Conservation (phyloP, 2,113 vertebrate genomes). For the Petromus typicus region DNA sequence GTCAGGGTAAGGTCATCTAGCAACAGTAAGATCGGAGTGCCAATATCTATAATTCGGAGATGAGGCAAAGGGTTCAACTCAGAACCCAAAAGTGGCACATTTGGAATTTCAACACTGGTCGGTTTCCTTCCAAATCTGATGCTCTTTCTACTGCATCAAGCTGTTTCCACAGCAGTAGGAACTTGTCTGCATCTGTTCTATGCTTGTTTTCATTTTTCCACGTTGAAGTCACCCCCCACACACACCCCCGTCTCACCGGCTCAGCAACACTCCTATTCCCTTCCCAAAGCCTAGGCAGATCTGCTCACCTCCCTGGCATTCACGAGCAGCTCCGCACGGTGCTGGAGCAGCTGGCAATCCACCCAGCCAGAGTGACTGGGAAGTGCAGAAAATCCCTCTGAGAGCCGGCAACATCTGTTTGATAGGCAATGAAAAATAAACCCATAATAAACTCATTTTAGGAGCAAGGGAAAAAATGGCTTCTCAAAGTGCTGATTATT, state of each 20-base stretch:
- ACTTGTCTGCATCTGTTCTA: conserved; percentile 70
- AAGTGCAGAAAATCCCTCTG: conserved; percentile 81
- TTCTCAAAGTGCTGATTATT: conserved; percentile 84
- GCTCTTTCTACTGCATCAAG: conserved; percentile 61
- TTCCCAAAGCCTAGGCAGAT: conserved; percentile 54
- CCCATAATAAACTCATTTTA: conserved; percentile 86
- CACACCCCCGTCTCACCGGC: not conserved
- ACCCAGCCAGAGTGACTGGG: conserved; percentile 81
- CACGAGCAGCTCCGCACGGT: conserved; percentile 66
- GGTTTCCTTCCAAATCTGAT: conserved; percentile 45
- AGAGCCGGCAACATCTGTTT: conserved; percentile 86
- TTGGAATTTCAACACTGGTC: conserved; percentile 23
- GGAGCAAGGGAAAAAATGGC: conserved; percentile 73
- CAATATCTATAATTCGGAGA: not conserved
- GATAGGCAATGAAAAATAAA: conserved; percentile 87
- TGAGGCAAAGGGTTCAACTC: not conserved
- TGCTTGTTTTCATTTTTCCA: conserved; percentile 72
- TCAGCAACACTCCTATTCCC: conserved; percentile 50
- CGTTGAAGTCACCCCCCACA: not conserved
- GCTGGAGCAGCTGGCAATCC: conserved; percentile 82
- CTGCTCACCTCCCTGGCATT: conserved; percentile 66
- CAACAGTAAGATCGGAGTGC: not conserved
- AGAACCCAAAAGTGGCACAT: conserved; percentile 6
- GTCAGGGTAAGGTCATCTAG: not conserved
- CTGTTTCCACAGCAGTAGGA: conserved; percentile 70